Evolutionary conservation across 2,113 vertebrate species (phyloP).

Genomic region (Micromys minutus): DNA sequence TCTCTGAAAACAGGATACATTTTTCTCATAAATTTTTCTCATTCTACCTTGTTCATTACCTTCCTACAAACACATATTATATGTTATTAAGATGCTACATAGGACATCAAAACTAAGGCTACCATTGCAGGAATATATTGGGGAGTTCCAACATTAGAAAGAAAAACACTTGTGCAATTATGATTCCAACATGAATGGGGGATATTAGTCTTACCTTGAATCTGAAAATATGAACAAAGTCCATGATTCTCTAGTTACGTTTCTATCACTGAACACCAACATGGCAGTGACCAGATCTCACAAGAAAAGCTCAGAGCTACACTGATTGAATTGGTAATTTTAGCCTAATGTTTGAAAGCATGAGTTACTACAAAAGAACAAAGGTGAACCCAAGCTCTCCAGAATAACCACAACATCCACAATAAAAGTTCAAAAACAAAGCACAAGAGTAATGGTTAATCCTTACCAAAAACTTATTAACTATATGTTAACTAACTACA

Average conservation of each 20-base stretch:
- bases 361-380: neutral
- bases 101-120: neutral
- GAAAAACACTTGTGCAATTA: neutral
- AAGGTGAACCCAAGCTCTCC: neutral
- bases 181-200: neutral
- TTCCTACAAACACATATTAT: neutral
- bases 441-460: neutral
- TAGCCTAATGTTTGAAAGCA: neutral
- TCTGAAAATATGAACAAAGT: neutral
- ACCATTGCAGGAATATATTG: neutral
- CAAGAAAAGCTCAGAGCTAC: neutral
- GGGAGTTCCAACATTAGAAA: neutral
- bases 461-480: neutral
- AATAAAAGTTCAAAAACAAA: neutral
- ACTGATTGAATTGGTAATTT: neutral
- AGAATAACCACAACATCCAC: neutral
- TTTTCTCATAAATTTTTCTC: neutral
- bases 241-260: neutral
- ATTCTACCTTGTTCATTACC: neutral
- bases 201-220: neutral
- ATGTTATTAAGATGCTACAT: neutral
- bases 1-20: neutral
- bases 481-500: neutral
- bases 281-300: neutral
- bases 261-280: neutral